Evolutionary conservation across 37 sponge, comb jelly and placozoan species (phyloP).

Genomic region (Cladorhizidae sp.): DNA sequence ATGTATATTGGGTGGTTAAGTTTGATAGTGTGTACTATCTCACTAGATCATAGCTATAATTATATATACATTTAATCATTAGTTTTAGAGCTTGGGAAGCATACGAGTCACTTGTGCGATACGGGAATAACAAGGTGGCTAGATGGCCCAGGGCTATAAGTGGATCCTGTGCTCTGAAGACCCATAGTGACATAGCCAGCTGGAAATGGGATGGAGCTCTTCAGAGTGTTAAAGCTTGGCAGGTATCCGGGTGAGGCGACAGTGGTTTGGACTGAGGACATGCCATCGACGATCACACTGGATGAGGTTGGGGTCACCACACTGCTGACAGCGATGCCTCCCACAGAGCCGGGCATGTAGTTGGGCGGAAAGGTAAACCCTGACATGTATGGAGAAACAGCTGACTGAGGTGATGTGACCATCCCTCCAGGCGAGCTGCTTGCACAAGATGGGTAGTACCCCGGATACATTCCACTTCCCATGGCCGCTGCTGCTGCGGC

Average conservation of each 20-base stretch:
- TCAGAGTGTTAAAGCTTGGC: conserved; percentile 10
- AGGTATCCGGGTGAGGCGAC: not conserved
- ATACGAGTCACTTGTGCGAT: not conserved
- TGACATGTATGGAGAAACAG: conserved; percentile 21
- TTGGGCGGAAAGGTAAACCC: conserved; percentile 21
- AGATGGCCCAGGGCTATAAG: not conserved
- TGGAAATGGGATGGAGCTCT: not conserved
- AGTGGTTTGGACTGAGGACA: not conserved
- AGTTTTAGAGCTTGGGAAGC: too few species aligned
- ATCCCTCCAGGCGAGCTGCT: not conserved
- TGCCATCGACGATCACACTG: not conserved
- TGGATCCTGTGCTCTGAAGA: not conserved
- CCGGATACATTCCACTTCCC: conserved; percentile 14
- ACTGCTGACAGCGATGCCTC: not conserved
- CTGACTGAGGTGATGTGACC: conserved; percentile 17
- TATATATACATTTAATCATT: too few species aligned
- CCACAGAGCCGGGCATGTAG: not conserved
- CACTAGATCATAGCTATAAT: too few species aligned
- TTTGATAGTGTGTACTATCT: too few species aligned
- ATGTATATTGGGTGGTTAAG: too few species aligned
- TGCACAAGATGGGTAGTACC: not conserved
- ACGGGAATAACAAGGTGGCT: not conserved
- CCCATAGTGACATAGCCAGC: conserved; percentile 1
- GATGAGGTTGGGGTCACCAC: conserved; percentile 15
- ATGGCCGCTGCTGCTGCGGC: not conserved